phyloP scores from a whole-genome alignment of 2,888 invertebrate genomes.

The Leptinotarsa tumamoca region DNA sequence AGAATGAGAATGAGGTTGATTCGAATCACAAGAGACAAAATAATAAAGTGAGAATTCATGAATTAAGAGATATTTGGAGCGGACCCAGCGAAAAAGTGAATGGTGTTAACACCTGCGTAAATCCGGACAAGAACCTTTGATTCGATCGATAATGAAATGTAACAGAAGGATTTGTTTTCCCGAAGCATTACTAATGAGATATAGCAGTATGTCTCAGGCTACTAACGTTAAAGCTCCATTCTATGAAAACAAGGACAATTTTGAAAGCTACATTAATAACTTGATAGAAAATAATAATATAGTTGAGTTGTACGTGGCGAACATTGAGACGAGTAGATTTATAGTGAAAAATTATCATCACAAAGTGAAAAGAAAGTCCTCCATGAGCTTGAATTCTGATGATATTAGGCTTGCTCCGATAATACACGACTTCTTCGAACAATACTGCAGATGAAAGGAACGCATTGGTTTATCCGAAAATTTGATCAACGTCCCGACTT shows the following conservation, averaged over 20 bases:
- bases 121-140: slow-evolving; percentile 40
- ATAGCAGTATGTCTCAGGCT: neutral
- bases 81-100: slow-evolving; percentile 43
- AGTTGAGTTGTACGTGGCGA: too few relatives aligned
- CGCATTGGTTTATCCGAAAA: too few relatives aligned
- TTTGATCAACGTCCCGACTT: too few relatives aligned
- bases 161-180: neutral
- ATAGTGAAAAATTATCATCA: too few relatives aligned
- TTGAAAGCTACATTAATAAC: slow-evolving; percentile 29
- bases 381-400: too few relatives aligned
- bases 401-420: too few relatives aligned
- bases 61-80: slow-evolving; percentile 42
- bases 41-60: slow-evolving; percentile 22
- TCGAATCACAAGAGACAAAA: slow-evolving; percentile 14
- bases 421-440: too few relatives aligned
- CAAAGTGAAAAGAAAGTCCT: too few relatives aligned
- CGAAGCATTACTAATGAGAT: neutral
- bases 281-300: slow-evolving; percentile 18
- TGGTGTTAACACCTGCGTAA: slow-evolving; percentile 27
- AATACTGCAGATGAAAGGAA: too few relatives aligned
- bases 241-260: slow-evolving; percentile 48
- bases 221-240: slow-evolving; percentile 42
- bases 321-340: too few relatives aligned
- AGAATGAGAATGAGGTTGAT: slow-evolving; percentile 9
- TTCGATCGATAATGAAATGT: slow-evolving; percentile 37